phyloP scores from a whole-genome alignment of 92 coral and sea anemone genomes.

The Epizoanthus stellaris region DNA sequence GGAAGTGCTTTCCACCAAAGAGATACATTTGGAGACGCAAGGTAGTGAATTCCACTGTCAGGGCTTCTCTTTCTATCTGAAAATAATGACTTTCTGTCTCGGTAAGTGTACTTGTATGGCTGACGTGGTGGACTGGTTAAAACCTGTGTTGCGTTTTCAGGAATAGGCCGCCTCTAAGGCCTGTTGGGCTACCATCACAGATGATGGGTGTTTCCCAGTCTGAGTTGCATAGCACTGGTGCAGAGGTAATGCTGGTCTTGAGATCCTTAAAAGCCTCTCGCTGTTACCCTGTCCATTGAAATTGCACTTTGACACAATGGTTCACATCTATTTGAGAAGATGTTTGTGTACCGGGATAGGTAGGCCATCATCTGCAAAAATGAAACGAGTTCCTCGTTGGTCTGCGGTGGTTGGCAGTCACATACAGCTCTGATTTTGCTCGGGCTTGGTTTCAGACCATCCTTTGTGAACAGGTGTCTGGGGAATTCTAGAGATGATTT shows the following conservation, averaged over 20 bases:
- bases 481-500: conserved; percentile 63
- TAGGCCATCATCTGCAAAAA: too few species aligned
- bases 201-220: conserved; percentile 59
- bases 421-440: neutral
- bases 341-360: conserved; percentile 39
- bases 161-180: conserved; percentile 70
- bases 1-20: too few species aligned
- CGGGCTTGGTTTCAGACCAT: conserved; percentile 62
- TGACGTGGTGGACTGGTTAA: conserved; percentile 61
- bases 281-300: too few species aligned
- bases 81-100: conserved; percentile 46
- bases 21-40: conserved; percentile 57
- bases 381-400: too few species aligned
- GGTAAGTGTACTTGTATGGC: conserved; percentile 45
- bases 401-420: too few species aligned
- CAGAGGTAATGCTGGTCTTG: conserved; percentile 10
- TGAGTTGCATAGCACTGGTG: conserved; percentile 36
- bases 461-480: conserved; percentile 66
- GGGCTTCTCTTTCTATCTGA: too few species aligned
- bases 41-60: conserved; percentile 42
- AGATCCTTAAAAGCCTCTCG: too few species aligned
- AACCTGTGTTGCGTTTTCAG: conserved; percentile 65
- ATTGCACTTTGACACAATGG: conserved; percentile 46
- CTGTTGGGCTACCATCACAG: conserved; percentile 58
- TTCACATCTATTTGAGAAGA: conserved; percentile 34